These are phyloP conservation scores for Shinisaurus crocodilurus DNA, from an alignment of 2,113 vertebrate species.

Conservation along the genomic window DNA sequence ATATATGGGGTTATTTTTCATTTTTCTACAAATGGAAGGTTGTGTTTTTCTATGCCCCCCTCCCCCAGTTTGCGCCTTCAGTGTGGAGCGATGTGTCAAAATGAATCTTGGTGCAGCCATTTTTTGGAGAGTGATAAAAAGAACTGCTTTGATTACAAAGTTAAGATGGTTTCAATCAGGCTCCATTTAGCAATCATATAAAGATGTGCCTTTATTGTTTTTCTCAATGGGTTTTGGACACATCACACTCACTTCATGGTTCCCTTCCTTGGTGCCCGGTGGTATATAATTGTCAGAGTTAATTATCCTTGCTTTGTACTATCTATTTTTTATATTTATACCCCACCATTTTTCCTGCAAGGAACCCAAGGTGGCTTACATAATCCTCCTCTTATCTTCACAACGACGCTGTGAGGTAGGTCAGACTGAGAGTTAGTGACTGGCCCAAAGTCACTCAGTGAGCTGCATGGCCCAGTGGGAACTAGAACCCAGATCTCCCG, in stretches of 20 bases:
- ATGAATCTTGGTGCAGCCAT: conserved; percentile 59
- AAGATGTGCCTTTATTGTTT: conserved; percentile 31
- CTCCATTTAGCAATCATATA: conserved; percentile 39
- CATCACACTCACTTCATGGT: background rate
- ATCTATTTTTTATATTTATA: too few relatives aligned
- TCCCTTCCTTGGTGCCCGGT: fast-evolving
- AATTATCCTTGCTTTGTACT: background rate
- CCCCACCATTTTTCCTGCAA: too few relatives aligned
- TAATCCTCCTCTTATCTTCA: too few relatives aligned
- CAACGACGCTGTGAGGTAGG: too few relatives aligned
- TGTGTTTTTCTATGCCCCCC: conserved; percentile 61
- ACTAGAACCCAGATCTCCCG: too few relatives aligned
- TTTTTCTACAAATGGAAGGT: conserved; percentile 5
- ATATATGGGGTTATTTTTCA: conserved; percentile 60
- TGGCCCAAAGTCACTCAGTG: too few relatives aligned
- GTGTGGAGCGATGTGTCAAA: conserved; percentile 71
- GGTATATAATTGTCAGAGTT: background rate
- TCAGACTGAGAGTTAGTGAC: too few relatives aligned
- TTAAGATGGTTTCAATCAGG: conserved; percentile 66
- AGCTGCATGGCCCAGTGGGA: too few relatives aligned
- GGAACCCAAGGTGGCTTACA: too few relatives aligned
- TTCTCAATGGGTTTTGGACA: conserved; percentile 15
- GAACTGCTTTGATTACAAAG: conserved; percentile 62
- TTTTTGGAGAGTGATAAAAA: conserved; percentile 58
- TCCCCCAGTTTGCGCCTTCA: conserved; percentile 60